Evolutionary conservation across 2,113 vertebrate genomes (phyloP), one percentile per base, ranked within the genome.

Genomic region (Carassius auratus): DNA sequence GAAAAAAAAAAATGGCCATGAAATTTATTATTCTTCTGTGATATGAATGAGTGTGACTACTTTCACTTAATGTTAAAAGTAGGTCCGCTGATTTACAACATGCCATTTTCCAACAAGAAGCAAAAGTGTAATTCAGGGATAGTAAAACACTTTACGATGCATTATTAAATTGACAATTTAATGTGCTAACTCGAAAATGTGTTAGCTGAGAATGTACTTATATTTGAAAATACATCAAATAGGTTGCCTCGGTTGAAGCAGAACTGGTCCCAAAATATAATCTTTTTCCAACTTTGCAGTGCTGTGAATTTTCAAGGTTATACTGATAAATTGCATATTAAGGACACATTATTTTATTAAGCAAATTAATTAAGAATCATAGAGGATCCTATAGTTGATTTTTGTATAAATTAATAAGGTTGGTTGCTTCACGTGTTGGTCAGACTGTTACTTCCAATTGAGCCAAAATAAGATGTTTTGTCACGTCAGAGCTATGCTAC

Each of bases 81-180:
- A 75, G 14, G n/a, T 80, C 30, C 52, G 3, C 48, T 87, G 85
- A 90, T 86, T 89, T 85, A 85, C 83, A 42, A 86, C 83, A 59
- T 76, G 81, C 50, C 74, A 83, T 89, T 87, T 85, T 50, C 73
- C 59, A 80, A 89, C 77, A 62, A 52, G 76, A 78, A 82, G 68
- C 17, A 17, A 87, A 87, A 57, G 79, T 76, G 77, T 87, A 86
- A 79, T 86, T 84, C 52, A 85, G 69, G 68, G 76, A 87, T 73
- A 68, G 82, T 89, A 88, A 89, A 89, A 89, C 50, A 57, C 36
- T 61, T 45, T 83, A 89, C 59, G 76, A 84, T 76, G 33, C 74
- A 86, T 85, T 87, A 84, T 88, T 89, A 83, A 84, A 83, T 76
- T 62, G 57, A 85, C 48, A 83, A 73, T 86, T 69, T 77, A 89